A percentile compares a stretch with the other conserved stretches of the same genome.
These are phyloP conservation scores for Crotalus viridis DNA, from an alignment of 2,113 vertebrate genomes.

Conservation along the genomic window DNA sequence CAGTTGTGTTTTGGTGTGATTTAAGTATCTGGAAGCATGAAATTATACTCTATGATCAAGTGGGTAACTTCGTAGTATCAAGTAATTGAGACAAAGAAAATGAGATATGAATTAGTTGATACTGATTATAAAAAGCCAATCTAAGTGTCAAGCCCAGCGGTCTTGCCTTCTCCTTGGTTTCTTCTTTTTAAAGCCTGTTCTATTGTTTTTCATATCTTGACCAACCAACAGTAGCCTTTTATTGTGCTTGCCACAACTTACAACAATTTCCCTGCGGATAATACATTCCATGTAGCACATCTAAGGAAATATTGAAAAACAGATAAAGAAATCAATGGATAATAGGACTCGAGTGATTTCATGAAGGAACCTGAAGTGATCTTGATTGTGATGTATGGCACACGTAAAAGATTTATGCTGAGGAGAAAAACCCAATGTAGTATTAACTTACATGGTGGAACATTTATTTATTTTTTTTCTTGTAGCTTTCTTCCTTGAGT, in stretches of 20 bases:
- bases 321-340: not conserved
- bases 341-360: not conserved
- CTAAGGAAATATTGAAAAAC: not conserved
- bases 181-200: not conserved
- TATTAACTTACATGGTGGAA: not conserved
- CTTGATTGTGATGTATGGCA: not conserved
- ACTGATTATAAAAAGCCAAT: not conserved
- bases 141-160: not conserved
- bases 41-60: not conserved
- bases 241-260: not conserved
- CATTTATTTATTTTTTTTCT: not conserved
- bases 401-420: not conserved
- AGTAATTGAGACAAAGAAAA: not conserved
- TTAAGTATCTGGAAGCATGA: not conserved
- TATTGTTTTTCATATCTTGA: not conserved
- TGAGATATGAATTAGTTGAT: not conserved
- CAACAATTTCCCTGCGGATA: not conserved
- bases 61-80: not conserved
- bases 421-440: not conserved
- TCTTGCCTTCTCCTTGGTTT: no score
- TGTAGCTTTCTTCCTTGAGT: not conserved
- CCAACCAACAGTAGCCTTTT: not conserved
- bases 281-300: not conserved
- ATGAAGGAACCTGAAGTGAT: not conserved
- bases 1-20: not conserved